These are phyloP conservation scores for Caenorhabditis sp. DNA, from an alignment of 2,888 invertebrate species.

Conservation along the genomic window DNA sequence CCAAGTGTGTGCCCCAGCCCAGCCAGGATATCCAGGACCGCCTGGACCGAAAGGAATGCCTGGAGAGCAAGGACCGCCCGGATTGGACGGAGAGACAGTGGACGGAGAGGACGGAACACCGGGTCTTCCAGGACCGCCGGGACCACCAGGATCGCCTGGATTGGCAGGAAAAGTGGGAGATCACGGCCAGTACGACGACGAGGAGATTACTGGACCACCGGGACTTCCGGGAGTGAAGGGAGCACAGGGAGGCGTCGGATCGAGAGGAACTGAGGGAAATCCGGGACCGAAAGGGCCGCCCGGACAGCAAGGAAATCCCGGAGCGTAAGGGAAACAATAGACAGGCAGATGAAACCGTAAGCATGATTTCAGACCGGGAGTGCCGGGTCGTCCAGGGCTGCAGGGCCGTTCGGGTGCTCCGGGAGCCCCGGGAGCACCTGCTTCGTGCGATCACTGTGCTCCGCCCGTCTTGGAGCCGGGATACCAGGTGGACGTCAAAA, in stretches of 20 bases:
- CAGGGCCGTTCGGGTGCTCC: conserved; percentile 44
- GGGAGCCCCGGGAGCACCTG: conserved; percentile 41
- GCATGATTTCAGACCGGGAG: conserved; percentile 38
- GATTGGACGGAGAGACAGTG: conserved; percentile 50
- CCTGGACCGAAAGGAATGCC: conserved; percentile 51
- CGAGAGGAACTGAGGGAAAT: conserved; percentile 44
- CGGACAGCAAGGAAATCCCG: conserved; percentile 42
- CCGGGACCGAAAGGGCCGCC: conserved; percentile 54
- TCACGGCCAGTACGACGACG: conserved; percentile 14
- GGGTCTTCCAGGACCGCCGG: conserved; percentile 53
- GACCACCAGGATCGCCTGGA: conserved; percentile 52
- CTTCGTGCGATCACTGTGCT: conserved; percentile 56
- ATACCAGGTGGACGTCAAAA: conserved; percentile 49
- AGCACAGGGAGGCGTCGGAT: conserved; percentile 40
- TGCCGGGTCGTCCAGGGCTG: conserved; percentile 45
- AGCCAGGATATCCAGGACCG: conserved; percentile 51
- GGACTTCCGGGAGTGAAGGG: conserved; percentile 45
- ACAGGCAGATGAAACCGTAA: neutral
- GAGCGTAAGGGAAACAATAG: conserved; percentile 21
- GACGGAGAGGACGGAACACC: conserved; percentile 51
- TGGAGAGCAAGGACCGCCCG: conserved; percentile 48
- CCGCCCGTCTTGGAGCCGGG: conserved; percentile 52
- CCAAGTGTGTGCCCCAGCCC: conserved; percentile 55
- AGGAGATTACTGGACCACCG: conserved; percentile 44
- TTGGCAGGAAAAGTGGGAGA: conserved; percentile 34